Conservation (phyloP, 92 coral and sea anemone genomes). For the Pocillopora meandrina region DNA sequence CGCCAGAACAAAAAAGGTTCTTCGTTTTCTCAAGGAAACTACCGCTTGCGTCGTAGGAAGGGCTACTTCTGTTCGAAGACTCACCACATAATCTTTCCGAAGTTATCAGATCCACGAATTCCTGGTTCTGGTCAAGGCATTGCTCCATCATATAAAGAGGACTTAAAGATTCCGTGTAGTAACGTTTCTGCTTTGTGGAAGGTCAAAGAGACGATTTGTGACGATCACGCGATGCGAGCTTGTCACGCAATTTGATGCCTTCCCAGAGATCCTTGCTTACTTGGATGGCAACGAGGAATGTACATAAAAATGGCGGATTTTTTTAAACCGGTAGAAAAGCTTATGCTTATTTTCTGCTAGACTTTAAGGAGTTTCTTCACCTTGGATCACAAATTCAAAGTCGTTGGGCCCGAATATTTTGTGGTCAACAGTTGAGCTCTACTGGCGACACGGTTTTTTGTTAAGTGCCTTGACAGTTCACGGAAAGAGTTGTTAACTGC, state of each 20-base stretch:
- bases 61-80: not conserved
- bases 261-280: constrained; percentile 54
- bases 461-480: not conserved
- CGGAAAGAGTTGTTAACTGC: not conserved
- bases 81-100: not conserved
- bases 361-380: not conserved
- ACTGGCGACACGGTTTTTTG: not conserved
- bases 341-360: not conserved
- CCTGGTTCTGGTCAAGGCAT: not conserved
- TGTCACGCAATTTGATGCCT: constrained; percentile 28
- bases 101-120: constrained; percentile 16
- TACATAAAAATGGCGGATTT: constrained; percentile 76
- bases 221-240: not conserved
- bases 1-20: constrained; percentile 43
- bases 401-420: not conserved
- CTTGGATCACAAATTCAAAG: not conserved
- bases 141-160: constrained; percentile 14
- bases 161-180: not conserved
- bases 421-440: constrained; percentile 2
- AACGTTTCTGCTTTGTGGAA: too few species aligned
- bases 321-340: constrained; percentile 35
- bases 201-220: too few species aligned
- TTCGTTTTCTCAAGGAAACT: not conserved
- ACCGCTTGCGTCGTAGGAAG: not conserved
- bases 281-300: constrained; percentile 71